Evolutionary conservation across 2,113 vertebrate genomes (phyloP).

Genomic region (Proterorhinus semilunaris): DNA sequence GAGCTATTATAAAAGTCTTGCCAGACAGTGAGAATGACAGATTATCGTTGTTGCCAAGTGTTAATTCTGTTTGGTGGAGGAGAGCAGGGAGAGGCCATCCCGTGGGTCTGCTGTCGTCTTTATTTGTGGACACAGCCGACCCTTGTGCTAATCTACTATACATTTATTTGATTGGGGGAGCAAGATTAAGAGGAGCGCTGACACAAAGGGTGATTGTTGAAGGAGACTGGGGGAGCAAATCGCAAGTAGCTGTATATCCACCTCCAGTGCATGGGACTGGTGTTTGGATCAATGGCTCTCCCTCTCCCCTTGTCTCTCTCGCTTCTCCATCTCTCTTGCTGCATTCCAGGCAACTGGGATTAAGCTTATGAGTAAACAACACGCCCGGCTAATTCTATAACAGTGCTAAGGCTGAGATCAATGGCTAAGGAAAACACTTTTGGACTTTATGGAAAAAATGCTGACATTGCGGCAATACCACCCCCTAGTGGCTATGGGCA

Average conservation of each 20-base stretch:
- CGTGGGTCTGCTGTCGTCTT: not conserved
- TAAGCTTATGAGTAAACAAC: too few relatives aligned
- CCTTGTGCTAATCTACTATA: constrained; percentile 17
- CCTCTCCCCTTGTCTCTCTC: constrained; percentile 13
- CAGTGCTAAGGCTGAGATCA: too few relatives aligned
- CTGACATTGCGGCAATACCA: too few relatives aligned
- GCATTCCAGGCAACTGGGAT: not conserved
- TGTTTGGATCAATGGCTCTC: constrained; percentile 52
- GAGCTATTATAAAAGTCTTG: constrained; percentile 51
- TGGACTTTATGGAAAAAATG: too few relatives aligned
- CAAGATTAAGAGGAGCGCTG: constrained; percentile 20
- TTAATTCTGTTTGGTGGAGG: constrained; percentile 30
- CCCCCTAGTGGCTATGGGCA: too few relatives aligned
- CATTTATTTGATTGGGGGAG: constrained; percentile 14
- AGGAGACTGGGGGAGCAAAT: constrained; percentile 54
- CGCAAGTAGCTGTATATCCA: constrained; percentile 52
- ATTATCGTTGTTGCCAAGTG: constrained; percentile 35
- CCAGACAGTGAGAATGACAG: constrained; percentile 45
- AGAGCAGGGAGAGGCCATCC: constrained; percentile 12
- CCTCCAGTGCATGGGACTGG: constrained; percentile 57
- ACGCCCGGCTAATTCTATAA: too few relatives aligned
- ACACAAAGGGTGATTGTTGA: constrained; percentile 54
- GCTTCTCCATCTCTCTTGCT: not conserved
- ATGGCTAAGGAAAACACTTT: too few relatives aligned
- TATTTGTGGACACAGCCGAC: not conserved